Percentiles rank a stretch among this genome's conserved stretches.
These are phyloP conservation scores for Chaetorhynchus papuensis DNA, from an alignment of 2,113 vertebrate species.

Conservation along the genomic window DNA sequence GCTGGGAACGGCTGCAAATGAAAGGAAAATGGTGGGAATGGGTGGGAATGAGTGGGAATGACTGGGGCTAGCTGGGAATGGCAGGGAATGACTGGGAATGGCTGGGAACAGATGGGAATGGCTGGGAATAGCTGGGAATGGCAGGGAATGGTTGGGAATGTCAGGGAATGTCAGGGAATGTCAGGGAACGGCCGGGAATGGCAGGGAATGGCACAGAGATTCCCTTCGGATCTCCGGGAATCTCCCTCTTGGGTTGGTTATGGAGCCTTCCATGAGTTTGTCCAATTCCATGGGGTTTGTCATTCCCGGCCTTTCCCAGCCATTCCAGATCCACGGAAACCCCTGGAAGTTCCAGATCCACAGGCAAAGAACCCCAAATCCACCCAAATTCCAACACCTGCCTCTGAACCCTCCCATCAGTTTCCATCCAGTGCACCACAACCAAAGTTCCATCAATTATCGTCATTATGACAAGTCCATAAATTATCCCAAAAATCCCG, in stretches of 20 bases:
- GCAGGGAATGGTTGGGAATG: neutral
- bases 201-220: accelerated
- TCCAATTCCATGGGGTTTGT: neutral
- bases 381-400: neutral
- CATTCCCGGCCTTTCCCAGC: neutral
- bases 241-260: neutral
- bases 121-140: neutral
- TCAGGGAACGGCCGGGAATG: neutral
- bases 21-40: no score
- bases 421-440: neutral
- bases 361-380: neutral
- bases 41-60: accelerated
- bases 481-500: neutral
- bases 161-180: no score
- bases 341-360: neutral
- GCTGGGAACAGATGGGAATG: accelerated
- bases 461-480: accelerated
- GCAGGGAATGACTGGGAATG: no score
- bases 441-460: neutral
- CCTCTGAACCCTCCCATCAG: accelerated
- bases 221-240: neutral
- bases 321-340: neutral
- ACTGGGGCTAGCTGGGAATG: no score
- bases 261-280: neutral
- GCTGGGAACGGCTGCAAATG: no score